Conservation (phyloP, 2,113 vertebrate genomes). For the Psittacara wagleri region DNA sequence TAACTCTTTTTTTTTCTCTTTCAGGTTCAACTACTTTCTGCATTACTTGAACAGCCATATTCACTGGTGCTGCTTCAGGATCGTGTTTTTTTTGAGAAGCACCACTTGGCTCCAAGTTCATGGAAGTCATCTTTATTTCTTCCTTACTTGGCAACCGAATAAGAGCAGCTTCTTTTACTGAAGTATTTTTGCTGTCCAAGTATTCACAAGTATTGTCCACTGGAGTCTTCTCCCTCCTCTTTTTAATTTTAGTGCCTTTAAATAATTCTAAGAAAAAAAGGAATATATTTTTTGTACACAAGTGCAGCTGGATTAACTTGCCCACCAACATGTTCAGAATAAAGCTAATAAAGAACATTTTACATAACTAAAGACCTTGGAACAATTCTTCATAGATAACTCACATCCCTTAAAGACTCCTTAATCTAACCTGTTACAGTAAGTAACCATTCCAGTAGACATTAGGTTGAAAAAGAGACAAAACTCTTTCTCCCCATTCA, state of each 20-base stretch:
- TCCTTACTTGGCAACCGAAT: not conserved
- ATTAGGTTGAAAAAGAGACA: not conserved
- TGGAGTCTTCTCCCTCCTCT: conserved; percentile 83
- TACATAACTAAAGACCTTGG: not conserved
- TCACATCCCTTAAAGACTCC: not conserved
- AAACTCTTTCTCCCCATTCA: not conserved
- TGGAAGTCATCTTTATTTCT: not conserved
- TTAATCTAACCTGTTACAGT: not conserved
- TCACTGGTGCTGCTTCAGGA: not conserved
- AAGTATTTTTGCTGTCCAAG: not conserved
- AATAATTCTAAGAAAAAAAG: conserved; percentile 69
- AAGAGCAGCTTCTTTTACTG: not conserved
- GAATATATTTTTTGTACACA: not conserved
- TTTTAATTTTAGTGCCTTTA: conserved; percentile 71
- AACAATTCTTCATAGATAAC: not conserved
- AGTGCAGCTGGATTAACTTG: not conserved
- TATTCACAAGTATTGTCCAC: conserved; percentile 33
- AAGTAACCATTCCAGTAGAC: not conserved
- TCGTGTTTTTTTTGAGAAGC: not conserved
- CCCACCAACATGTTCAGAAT: not conserved
- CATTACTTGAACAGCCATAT: not conserved
- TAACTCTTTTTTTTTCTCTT: conserved; percentile 77
- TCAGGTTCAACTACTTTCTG: not conserved
- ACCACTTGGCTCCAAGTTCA: not conserved
- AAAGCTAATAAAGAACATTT: not conserved